Evolutionary conservation across 64 coral and sea anemone genomes (phyloP), one percentile per base, ranked within the genome.

Genomic region (Porites lutea): DNA sequence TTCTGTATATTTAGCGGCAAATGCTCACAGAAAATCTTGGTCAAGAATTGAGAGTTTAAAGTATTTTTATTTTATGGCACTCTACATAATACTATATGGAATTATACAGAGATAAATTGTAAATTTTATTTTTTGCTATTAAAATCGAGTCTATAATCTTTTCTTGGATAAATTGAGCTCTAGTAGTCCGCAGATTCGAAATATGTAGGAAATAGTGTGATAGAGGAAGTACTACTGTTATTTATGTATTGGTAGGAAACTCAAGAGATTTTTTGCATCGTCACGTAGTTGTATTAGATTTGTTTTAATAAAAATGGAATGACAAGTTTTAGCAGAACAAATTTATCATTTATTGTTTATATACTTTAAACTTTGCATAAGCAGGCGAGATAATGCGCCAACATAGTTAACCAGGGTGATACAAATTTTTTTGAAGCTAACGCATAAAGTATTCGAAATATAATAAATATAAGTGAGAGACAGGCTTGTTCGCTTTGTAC

Each of bases 91-190:
- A 89, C 92, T 94, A 97, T 97, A 97, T 94, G 91, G 82, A 84
- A 93, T 82, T 93, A 96, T 92, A 96, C 88, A 97, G 95, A 97
- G 73, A 89, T 59, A 96, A 94, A 97, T 88, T 97, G 95, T 97
- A 97, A 94, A 97, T 97, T 97, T 97, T 97, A 97, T 97, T 97
- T 97, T 97, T 97, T 97, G 95, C 95, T 97, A 97, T 97, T 97
- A 97, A 97, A 97, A 89, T 90, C 78, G 89, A 87, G 77, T 97
- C 93, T 97, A 97, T 96, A 96, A 83, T 88, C 77, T 94, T 74
- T 84, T 81, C 92, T 89, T 94, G 88, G 87, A 87, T 89, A 74
- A 55, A 82, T 27, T 89, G 79, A 80, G 88, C 87, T 79, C 63
- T 83, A 75, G 48, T 89, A 78, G 74, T 89, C 79, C 88, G 27